Evolutionary conservation across 2,797 vertebrate genomes (phyloP), one percentile per base, ranked within the genome.

Genomic region (Myiotriccus ornatus): DNA sequence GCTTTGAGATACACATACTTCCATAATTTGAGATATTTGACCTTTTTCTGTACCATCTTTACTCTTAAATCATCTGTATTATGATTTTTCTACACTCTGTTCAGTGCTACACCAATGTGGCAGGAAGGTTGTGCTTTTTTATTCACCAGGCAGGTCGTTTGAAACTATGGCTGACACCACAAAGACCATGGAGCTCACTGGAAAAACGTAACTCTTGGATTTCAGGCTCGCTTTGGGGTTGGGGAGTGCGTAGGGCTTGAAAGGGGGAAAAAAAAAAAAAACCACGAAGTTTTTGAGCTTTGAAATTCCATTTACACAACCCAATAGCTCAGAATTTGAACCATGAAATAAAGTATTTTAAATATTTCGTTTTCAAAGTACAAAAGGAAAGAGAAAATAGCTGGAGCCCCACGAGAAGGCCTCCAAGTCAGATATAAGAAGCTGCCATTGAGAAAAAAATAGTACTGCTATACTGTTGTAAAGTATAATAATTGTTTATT

Each of bases 381-480:
- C 20, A 70, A 95, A 82, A 8, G 17, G 9, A 83, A 41, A 55
- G 20, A 44, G 32, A 78, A 90, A 96, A 95, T 21, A 64, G 20
- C 55, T n/a, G 12, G 37, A 77, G 44, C 24, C 19, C 14, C 27
- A 16, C 5, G 28, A 23, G 24, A 80, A 80, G 28, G 25, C 17
- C 34, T 52, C 77, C 53, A 97, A 95, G 75, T 90, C 91, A 90
- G 94, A 96, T 95, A 95, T 90, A 81, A 95, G 82, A 93, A 71
- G 74, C 55, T 92, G 65, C 52, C 93, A 90, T 81, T 95, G 89
- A 93, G 80, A 91, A 95, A 83, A 60, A 79, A 69, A 10, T 47
- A 70, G 35, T 91, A 84, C 81, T 93, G 86, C 89, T 91, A 82
- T 46, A 46, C 23, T 70, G 24, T 37, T 56, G 27, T 53, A 49